These are phyloP conservation scores for Ennomos erosarius DNA, from an alignment of 2,888 invertebrate species.

Conservation along the genomic window DNA sequence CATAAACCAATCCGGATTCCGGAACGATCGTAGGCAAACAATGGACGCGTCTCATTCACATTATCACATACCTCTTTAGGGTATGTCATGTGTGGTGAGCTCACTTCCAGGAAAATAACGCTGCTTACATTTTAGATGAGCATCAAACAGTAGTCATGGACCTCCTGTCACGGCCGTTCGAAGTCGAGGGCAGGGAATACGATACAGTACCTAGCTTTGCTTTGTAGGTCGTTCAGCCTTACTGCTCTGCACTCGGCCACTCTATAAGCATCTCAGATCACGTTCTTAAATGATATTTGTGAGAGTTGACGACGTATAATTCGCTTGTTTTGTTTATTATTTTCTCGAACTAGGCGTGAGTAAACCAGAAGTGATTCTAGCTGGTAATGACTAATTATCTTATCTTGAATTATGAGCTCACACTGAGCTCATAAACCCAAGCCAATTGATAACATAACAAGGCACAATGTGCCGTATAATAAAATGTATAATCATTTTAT, in stretches of 20 bases:
- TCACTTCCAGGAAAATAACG: constrained; percentile 53
- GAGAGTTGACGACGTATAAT: constrained; percentile 20
- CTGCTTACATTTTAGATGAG: constrained; percentile 46
- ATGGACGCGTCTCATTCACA: constrained; percentile 5
- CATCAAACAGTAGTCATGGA: constrained; percentile 51
- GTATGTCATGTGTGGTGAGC: constrained; percentile 30
- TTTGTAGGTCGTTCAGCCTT: constrained; percentile 46
- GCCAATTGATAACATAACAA: too few relatives aligned
- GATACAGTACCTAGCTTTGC: constrained; percentile 41
- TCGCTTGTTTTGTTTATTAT: constrained; percentile 19
- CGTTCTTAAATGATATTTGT: constrained; percentile 45
- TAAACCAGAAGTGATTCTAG: neutral
- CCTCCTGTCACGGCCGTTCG: constrained; percentile 62
- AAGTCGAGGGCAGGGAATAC: constrained; percentile 57
- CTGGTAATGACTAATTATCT: neutral
- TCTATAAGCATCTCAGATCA: constrained; percentile 43
- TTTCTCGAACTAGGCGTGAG: neutral
- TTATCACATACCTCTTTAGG: constrained; percentile 10
- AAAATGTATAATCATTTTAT: too few relatives aligned
- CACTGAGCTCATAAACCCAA: too few relatives aligned
- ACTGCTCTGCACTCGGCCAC: constrained; percentile 32
- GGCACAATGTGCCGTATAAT: too few relatives aligned
- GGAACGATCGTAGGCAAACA: constrained; percentile 29
- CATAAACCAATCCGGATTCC: constrained; percentile 19
- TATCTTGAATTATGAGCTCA: too few relatives aligned